phyloP scores from a whole-genome alignment of 37 sponge, comb jelly and placozoan species.

The Chondrilla cf. caribensis region DNA sequence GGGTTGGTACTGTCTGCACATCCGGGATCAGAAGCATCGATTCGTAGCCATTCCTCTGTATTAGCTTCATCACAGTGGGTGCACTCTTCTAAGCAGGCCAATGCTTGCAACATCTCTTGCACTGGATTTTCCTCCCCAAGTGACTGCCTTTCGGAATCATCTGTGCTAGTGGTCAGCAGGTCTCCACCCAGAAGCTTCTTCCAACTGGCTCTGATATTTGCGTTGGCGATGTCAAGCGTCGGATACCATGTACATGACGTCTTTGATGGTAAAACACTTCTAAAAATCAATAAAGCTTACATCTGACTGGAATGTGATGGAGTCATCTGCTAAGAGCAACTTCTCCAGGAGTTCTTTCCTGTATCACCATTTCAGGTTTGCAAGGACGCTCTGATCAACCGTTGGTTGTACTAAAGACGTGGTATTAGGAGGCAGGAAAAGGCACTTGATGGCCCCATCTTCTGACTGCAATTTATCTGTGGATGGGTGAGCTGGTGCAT shows the following conservation, averaged over 20 bases:
- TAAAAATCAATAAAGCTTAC: slow-evolving; percentile 38
- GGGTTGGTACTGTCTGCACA: too few relatives aligned
- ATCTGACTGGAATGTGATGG: slow-evolving; percentile 20
- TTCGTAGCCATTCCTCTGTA: slow-evolving; percentile 33
- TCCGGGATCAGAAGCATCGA: slow-evolving; percentile 33
- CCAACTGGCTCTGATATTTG: slow-evolving; percentile 28
- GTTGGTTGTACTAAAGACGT: slow-evolving; percentile 75
- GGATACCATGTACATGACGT: slow-evolving; percentile 27
- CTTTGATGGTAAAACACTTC: slow-evolving; percentile 46
- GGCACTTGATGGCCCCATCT: slow-evolving; percentile 44
- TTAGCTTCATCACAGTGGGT: slow-evolving; percentile 16
- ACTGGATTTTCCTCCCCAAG: slow-evolving; percentile 16
- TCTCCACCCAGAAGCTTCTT: slow-evolving; percentile 21
- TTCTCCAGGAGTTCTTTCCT: slow-evolving; percentile 45
- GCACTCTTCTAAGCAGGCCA: slow-evolving; percentile 4
- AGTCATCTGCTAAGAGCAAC: slow-evolving; percentile 61
- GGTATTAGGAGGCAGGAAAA: slow-evolving; percentile 72
- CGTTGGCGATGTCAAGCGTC: slow-evolving; percentile 35
- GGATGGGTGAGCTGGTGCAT: slow-evolving; percentile 65
- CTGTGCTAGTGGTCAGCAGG: neutral
- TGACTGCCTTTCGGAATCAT: neutral
- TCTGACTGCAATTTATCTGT: slow-evolving; percentile 36
- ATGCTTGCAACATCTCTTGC: slow-evolving; percentile 22
- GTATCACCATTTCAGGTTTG: slow-evolving; percentile 47
- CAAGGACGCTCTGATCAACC: slow-evolving; percentile 70